phyloP scores from a whole-genome alignment of 2,113 vertebrate species.

The Eretmodus cyanostictus region DNA sequence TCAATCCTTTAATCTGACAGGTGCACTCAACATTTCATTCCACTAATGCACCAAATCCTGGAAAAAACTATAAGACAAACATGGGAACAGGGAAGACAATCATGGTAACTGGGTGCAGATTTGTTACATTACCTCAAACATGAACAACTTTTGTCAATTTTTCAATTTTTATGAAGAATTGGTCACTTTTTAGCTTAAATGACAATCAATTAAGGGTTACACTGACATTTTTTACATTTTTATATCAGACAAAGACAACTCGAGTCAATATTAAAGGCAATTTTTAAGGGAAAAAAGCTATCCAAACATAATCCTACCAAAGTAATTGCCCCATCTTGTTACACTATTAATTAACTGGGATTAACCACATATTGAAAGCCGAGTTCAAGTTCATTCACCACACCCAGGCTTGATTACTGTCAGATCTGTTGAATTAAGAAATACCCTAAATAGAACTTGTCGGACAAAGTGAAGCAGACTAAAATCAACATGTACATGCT shows the following conservation, averaged over 20 bases:
- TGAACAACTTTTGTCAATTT: neutral
- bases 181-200: neutral
- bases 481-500: neutral
- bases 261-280: neutral
- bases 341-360: neutral
- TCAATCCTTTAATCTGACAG: conserved; percentile 69
- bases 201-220: neutral
- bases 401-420: neutral
- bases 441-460: neutral
- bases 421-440: neutral
- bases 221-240: neutral
- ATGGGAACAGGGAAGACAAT: neutral
- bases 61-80: neutral
- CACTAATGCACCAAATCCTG: conserved; percentile 60
- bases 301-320: neutral
- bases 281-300: neutral
- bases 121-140: neutral
- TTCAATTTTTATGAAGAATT: neutral
- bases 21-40: conserved; percentile 65
- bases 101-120: neutral
- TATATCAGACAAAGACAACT: neutral
- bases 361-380: neutral
- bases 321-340: neutral
- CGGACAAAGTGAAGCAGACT: neutral
- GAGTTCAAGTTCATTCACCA: neutral